phyloP scores from a whole-genome alignment of 2,113 vertebrate species.

The Zosterops pallidus region DNA sequence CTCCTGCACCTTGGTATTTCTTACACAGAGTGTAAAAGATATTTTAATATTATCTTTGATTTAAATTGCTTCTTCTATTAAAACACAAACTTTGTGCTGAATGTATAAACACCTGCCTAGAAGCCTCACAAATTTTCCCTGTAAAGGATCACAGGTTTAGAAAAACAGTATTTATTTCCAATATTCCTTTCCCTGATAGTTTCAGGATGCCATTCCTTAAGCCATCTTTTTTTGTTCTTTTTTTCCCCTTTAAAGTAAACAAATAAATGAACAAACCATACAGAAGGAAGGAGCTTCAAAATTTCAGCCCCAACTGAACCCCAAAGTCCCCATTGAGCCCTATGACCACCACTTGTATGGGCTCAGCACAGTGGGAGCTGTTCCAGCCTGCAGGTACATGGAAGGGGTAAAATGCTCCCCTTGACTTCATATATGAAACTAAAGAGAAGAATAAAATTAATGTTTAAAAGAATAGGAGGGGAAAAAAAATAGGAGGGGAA shows the following conservation, averaged over 20 bases:
- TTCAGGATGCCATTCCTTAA: background rate
- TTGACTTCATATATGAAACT: background rate
- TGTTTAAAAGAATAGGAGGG: accelerated
- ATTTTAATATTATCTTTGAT: background rate
- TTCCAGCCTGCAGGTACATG: background rate
- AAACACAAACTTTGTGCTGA: background rate
- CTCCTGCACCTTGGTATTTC: background rate
- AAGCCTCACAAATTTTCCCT: background rate
- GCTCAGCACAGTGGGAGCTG: background rate
- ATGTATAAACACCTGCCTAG: background rate
- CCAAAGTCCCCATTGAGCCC: background rate
- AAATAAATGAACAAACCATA: background rate
- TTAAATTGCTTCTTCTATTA: background rate
- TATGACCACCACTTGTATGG: accelerated
- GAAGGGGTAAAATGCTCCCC: background rate
- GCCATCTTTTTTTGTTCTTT: background rate
- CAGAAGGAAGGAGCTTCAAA: background rate
- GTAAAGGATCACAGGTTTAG: background rate
- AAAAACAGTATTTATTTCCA: background rate
- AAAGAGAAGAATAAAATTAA: background rate
- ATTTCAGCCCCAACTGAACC: background rate
- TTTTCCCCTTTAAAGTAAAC: background rate
- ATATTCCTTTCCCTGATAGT: background rate
- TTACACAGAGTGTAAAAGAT: background rate
- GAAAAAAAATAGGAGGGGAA: background rate